phyloP scores from a whole-genome alignment of 2,113 vertebrate genomes.

The Dissostichus mawsoni region DNA sequence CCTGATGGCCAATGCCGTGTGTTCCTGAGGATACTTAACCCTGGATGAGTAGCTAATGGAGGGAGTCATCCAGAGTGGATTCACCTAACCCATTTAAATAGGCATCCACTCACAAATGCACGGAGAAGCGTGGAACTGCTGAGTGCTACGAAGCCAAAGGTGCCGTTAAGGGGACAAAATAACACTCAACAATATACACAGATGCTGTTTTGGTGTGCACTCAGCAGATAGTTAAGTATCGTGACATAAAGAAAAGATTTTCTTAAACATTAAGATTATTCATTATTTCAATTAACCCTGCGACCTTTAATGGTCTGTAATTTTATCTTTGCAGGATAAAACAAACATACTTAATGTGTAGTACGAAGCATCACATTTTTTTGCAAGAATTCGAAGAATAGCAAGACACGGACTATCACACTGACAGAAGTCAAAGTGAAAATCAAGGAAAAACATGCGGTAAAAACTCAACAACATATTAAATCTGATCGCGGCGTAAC shows the following conservation, averaged over 20 bases:
- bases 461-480: conserved; percentile 69
- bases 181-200: conserved; percentile 42
- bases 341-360: not conserved
- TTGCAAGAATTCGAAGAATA: not conserved
- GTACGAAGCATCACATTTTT: not conserved
- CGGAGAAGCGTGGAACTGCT: conserved; percentile 25
- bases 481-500: conserved; percentile 74
- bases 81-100: conserved; percentile 63
- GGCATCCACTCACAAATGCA: conserved; percentile 53
- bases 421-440: conserved; percentile 8
- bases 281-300: not conserved
- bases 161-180: conserved; percentile 51
- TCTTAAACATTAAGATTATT: not conserved
- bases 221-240: not conserved
- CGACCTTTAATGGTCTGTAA: not conserved
- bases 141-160: conserved; percentile 57
- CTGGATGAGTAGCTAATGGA: conserved; percentile 72
- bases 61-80: conserved; percentile 59
- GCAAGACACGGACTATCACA: not conserved
- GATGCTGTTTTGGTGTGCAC: not conserved
- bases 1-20: conserved; percentile 33
- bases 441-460: conserved; percentile 32
- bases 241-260: not conserved
- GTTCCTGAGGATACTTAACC: conserved; percentile 67
- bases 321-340: not conserved